These are phyloP conservation scores for Macrophya annulata DNA, from an alignment of 2,888 invertebrate genomes.

Conservation along the genomic window DNA sequence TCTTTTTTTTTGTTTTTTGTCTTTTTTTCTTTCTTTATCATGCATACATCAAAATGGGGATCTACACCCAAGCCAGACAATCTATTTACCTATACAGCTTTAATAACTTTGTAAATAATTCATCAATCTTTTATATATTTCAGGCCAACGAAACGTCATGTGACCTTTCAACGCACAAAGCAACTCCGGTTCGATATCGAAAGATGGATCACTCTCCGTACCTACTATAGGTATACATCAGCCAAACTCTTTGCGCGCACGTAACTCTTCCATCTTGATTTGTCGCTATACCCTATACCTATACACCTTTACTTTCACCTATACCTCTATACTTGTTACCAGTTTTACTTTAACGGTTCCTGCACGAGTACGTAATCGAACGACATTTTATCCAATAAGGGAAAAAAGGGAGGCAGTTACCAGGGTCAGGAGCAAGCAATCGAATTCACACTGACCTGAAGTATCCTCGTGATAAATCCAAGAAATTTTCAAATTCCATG, in stretches of 20 bases:
- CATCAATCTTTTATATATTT: constrained; percentile 43
- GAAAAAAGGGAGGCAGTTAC: neutral
- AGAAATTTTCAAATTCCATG: constrained; percentile 10
- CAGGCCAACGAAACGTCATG: neutral
- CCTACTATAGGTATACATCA: neutral
- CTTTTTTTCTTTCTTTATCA: neutral
- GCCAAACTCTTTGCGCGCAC: constrained; percentile 50
- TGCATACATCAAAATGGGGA: neutral
- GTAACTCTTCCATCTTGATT: constrained; percentile 64
- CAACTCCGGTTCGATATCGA: constrained; percentile 61
- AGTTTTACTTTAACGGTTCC: constrained; percentile 21
- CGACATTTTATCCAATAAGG: constrained; percentile 42
- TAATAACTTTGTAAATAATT: constrained; percentile 51
- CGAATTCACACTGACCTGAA: neutral
- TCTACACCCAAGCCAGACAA: constrained; percentile 23
- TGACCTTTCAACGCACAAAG: constrained; percentile 63
- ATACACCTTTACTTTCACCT: neutral
- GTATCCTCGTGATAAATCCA: neutral
- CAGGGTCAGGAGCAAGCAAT: constrained; percentile 18
- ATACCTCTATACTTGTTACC: constrained; percentile 16
- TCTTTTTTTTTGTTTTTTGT: neutral
- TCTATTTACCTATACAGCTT: constrained; percentile 12
- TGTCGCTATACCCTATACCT: constrained; percentile 49
- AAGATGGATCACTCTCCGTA: constrained; percentile 63
- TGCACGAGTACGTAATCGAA: constrained; percentile 21